Evolutionary conservation across 2,113 vertebrate genomes (phyloP).

Genomic region (Tachysurus vachellii): DNA sequence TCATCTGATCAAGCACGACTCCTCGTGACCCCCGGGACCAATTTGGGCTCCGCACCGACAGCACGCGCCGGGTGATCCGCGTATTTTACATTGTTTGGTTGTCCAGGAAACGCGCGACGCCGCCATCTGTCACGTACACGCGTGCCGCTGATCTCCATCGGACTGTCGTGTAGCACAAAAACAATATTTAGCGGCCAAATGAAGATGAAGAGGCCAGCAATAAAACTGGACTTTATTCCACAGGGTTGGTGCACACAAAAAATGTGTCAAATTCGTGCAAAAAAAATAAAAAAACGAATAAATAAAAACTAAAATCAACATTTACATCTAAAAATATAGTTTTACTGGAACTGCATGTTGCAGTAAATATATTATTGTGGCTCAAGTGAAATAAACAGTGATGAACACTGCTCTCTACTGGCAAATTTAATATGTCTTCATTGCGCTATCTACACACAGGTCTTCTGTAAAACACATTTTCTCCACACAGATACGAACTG

Average conservation of each 20-base stretch:
- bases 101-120: constrained; percentile 73
- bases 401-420: constrained; percentile 38
- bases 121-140: constrained; percentile 66
- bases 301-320: background rate
- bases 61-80: constrained; percentile 56
- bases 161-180: constrained; percentile 65
- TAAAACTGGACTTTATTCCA: background rate
- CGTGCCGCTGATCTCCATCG: constrained; percentile 65
- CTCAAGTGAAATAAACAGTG: background rate
- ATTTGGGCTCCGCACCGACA: constrained; percentile 74
- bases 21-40: constrained; percentile 77
- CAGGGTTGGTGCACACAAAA: background rate
- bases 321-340: background rate
- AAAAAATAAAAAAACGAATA: background rate
- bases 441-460: background rate
- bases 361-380: background rate
- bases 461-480: background rate
- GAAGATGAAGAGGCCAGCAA: constrained; percentile 30
- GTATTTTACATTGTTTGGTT: constrained; percentile 66
- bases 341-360: background rate
- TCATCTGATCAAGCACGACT: constrained; percentile 70
- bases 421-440: background rate
- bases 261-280: no score
- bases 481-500: background rate
- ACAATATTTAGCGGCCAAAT: constrained; percentile 50